phyloP scores from a whole-genome alignment of 2,113 vertebrate genomes.

The Odobenus rosmarus region DNA sequence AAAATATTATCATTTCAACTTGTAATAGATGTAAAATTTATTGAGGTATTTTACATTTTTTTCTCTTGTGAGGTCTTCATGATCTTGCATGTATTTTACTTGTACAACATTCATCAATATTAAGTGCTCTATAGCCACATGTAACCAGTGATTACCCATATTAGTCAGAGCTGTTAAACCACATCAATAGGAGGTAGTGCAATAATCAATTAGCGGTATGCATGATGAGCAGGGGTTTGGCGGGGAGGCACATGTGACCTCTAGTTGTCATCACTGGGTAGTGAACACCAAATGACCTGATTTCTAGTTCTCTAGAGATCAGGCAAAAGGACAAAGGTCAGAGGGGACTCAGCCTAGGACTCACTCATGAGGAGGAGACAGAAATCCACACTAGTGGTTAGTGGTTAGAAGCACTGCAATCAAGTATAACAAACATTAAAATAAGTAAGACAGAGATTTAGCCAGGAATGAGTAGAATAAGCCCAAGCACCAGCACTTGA shows the following conservation, averaged over 20 bases:
- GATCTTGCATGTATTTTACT: background rate
- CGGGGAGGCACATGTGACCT: background rate
- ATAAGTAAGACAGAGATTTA: background rate
- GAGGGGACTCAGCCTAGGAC: background rate
- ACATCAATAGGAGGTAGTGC: background rate
- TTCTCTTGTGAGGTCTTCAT: background rate
- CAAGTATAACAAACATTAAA: background rate
- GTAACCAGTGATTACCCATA: background rate
- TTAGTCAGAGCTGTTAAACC: background rate
- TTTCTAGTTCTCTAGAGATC: background rate
- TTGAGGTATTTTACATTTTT: background rate
- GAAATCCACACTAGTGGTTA: background rate
- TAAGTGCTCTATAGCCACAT: background rate
- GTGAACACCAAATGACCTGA: background rate
- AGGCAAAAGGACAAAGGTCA: background rate
- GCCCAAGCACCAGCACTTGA: background rate
- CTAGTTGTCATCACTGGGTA: background rate
- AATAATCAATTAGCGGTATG: background rate
- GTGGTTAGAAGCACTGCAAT: background rate
- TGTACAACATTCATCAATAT: background rate
- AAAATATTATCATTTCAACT: constrained; percentile 32
- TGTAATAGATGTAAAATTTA: background rate
- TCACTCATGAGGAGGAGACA: background rate
- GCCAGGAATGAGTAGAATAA: background rate
- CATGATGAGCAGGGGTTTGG: background rate